Conservation (phyloP, 2,888 invertebrate genomes). For the Ormyrus labotus region DNA sequence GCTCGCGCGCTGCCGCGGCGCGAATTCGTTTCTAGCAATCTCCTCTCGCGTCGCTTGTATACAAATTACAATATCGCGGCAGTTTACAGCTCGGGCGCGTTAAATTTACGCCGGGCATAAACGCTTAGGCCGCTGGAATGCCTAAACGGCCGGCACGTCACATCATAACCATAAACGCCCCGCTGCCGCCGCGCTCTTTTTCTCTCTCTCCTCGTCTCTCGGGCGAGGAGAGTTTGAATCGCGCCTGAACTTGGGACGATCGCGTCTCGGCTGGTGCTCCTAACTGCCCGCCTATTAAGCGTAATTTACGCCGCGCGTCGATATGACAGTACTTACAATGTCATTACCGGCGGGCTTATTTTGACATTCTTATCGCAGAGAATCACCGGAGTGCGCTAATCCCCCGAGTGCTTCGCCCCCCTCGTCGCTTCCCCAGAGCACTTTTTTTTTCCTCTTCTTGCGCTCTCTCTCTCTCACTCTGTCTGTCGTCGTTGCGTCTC, state of each 20-base stretch:
- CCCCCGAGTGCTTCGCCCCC: conserved; percentile 67
- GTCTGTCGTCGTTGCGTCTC: conserved; percentile 35
- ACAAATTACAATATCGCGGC: conserved; percentile 39
- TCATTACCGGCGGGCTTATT: conserved; percentile 74
- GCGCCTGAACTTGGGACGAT: conserved; percentile 13
- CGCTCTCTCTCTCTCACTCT: conserved; percentile 36
- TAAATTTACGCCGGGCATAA: conserved; percentile 41
- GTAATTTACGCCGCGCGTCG: conserved; percentile 58
- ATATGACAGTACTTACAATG: conserved; percentile 66
- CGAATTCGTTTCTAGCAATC: conserved; percentile 40
- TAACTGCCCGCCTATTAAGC: conserved; percentile 48
- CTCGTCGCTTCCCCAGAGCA: conserved; percentile 56
- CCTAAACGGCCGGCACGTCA: conserved; percentile 23
- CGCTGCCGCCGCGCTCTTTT: neutral
- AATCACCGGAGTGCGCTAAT: conserved; percentile 72
- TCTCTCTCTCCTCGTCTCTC: neutral
- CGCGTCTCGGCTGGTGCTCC: neutral
- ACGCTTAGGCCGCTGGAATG: conserved; percentile 1
- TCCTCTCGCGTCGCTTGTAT: neutral
- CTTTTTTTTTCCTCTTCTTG: conserved; percentile 9
- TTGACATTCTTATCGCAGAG: conserved; percentile 74
- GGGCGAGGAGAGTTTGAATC: neutral
- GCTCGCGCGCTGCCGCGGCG: neutral
- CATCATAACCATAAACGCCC: conserved; percentile 44
- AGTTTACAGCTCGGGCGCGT: conserved; percentile 10